Percentiles rank a stretch among this genome's conserved stretches.
Evolutionary conservation across 2,113 vertebrate genomes (phyloP).

Genomic region (Cyprinodon tularosa): DNA sequence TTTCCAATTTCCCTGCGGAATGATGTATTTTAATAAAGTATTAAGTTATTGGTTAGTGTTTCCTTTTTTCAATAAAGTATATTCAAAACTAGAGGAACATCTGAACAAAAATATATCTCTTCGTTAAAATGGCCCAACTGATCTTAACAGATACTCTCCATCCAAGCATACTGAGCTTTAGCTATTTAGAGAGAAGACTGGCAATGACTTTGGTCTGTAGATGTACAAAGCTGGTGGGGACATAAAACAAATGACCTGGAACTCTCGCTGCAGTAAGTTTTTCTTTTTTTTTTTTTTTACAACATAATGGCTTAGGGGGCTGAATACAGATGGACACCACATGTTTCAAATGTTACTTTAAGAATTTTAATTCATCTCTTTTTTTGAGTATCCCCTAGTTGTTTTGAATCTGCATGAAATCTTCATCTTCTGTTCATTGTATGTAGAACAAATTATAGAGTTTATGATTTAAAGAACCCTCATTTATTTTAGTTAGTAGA

Average conservation of each 20-base stretch:
- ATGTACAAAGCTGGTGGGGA: neutral
- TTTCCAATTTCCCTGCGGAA: no score
- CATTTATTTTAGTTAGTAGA: neutral
- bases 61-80: no score
- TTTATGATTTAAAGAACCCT: neutral
- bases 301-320: neutral
- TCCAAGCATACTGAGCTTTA: neutral
- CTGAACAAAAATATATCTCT: neutral
- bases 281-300: neutral
- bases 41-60: no score
- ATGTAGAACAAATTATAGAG: no score
- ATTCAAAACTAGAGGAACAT: neutral
- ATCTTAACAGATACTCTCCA: neutral
- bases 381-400: no score
- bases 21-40: no score
- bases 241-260: neutral
- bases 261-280: neutral
- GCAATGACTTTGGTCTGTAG: neutral
- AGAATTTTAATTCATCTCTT: no score
- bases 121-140: neutral
- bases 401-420: no score
- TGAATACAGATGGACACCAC: neutral
- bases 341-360: no score
- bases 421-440: no score
- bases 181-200: neutral